These are phyloP conservation scores for Lerema accius DNA, from an alignment of 1,140 invertebrate genomes.

Conservation along the genomic window DNA sequence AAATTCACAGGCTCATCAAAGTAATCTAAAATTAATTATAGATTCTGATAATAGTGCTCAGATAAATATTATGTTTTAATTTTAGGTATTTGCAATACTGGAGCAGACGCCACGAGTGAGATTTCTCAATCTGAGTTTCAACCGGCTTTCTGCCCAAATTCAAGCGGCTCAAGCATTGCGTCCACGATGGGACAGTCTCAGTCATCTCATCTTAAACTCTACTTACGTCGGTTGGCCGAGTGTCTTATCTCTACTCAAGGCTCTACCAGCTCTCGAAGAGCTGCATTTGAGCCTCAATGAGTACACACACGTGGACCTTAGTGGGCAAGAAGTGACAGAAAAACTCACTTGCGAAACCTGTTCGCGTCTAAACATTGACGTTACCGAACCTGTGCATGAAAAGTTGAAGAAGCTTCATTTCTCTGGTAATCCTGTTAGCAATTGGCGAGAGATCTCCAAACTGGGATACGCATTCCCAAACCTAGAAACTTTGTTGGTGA, in stretches of 20 bases:
- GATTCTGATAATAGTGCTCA: constrained; percentile 9
- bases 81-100: constrained; percentile 92
- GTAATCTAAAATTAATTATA: not conserved
- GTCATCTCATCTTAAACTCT: constrained; percentile 92
- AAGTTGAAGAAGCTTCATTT: constrained; percentile 91
- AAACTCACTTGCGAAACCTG: constrained; percentile 66
- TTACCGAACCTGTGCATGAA: constrained; percentile 86
- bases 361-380: constrained; percentile 81
- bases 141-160: constrained; percentile 88
- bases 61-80: constrained; percentile 37
- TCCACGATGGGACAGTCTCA: constrained; percentile 86
- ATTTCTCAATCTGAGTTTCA: constrained; percentile 96
- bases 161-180: constrained; percentile 76
- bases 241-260: constrained; percentile 89
- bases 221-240: constrained; percentile 93
- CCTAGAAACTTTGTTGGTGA: constrained; percentile 91
- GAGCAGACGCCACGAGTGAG: constrained; percentile 93
- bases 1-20: constrained; percentile 14
- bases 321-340: constrained; percentile 58
- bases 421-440: constrained; percentile 91
- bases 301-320: constrained; percentile 88
- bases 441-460: constrained; percentile 92
- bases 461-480: constrained; percentile 93
- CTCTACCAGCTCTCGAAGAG: constrained; percentile 91
- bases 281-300: constrained; percentile 95